These are phyloP conservation scores for Leuciscus idus DNA, from an alignment of 2,113 vertebrate genomes.

Conservation along the genomic window DNA sequence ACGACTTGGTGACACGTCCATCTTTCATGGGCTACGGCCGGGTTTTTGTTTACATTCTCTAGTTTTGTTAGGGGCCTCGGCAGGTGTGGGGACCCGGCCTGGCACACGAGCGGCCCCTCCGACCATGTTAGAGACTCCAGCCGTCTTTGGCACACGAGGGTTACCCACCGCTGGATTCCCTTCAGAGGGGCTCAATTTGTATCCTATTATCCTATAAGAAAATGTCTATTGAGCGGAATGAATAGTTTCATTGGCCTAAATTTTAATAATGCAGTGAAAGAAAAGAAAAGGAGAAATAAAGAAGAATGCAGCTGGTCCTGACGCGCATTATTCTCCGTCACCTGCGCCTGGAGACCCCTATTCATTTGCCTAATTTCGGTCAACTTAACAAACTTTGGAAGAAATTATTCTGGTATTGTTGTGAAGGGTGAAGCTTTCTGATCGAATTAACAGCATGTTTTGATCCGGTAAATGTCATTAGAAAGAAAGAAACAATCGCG, in stretches of 20 bases:
- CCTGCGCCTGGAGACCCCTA: slow-evolving; percentile 97
- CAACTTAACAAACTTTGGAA: slow-evolving; percentile 99
- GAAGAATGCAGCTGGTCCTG: slow-evolving; percentile 96
- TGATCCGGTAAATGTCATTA: slow-evolving; percentile 99
- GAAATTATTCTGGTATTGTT: slow-evolving; percentile 99
- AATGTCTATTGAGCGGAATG: slow-evolving; percentile 99
- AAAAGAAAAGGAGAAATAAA: slow-evolving; percentile 93
- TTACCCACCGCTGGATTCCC: slow-evolving; percentile 84
- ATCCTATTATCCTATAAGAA: slow-evolving; percentile 99
- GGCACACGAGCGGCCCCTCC: slow-evolving; percentile 87
- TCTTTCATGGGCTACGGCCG: slow-evolving; percentile 91
- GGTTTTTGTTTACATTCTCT: slow-evolving; percentile 94
- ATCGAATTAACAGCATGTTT: slow-evolving; percentile 99
- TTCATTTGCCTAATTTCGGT: slow-evolving; percentile 99
- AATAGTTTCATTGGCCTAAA: slow-evolving; percentile 99
- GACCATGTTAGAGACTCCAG: slow-evolving; percentile 81
- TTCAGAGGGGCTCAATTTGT: slow-evolving; percentile 99
- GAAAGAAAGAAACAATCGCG: slow-evolving; percentile 99
- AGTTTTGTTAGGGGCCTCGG: slow-evolving; percentile 87
- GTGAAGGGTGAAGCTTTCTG: slow-evolving; percentile 98
- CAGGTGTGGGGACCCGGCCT: slow-evolving; percentile 94
- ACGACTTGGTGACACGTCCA: slow-evolving; percentile 97
- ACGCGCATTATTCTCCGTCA: slow-evolving; percentile 97
- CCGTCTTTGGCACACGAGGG: slow-evolving; percentile 94
- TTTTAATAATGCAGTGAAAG: slow-evolving; percentile 97